These are phyloP conservation scores for Amblyraja radiata DNA, from an alignment of 2,797 vertebrate species.

Conservation along the genomic window DNA sequence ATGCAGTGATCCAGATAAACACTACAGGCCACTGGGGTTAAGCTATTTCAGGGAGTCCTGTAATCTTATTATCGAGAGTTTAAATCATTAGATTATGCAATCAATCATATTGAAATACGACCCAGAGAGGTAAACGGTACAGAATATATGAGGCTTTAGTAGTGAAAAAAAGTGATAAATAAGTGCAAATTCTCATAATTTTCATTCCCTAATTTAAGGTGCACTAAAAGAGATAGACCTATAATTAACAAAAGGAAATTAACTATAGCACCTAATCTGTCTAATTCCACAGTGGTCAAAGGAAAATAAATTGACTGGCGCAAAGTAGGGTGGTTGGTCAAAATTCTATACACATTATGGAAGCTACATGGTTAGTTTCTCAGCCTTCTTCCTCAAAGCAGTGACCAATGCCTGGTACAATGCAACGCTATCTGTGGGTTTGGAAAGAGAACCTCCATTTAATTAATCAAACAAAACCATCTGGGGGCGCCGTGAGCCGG, in stretches of 20 bases:
- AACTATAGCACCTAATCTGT: not conserved
- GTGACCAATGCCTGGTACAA: not conserved
- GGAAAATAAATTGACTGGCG: not conserved
- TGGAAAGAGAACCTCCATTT: not conserved
- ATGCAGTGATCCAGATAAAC: constrained; percentile 43
- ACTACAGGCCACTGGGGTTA: constrained; percentile 43
- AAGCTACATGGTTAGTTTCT: not conserved
- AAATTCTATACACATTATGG: not conserved
- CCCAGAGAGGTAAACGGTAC: not conserved
- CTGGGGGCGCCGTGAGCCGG: too few species aligned
- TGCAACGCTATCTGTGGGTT: not conserved
- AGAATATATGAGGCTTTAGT: not conserved
- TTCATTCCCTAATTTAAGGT: not conserved
- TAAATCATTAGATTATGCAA: constrained; percentile 39
- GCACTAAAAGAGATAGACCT: not conserved
- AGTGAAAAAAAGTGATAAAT: not conserved
- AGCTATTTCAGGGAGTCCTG: constrained; percentile 39
- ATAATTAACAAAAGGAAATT: not conserved
- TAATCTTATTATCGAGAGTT: constrained; percentile 48
- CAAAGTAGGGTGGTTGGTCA: not conserved
- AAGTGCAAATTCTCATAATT: not conserved
- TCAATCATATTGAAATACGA: not conserved
- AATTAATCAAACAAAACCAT: too few species aligned
- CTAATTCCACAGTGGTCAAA: not conserved
- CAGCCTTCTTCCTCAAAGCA: not conserved